Evolutionary conservation across 2,888 invertebrate genomes (phyloP), one percentile per base, ranked within the genome.

Genomic region (Leucophora obtusa): DNA sequence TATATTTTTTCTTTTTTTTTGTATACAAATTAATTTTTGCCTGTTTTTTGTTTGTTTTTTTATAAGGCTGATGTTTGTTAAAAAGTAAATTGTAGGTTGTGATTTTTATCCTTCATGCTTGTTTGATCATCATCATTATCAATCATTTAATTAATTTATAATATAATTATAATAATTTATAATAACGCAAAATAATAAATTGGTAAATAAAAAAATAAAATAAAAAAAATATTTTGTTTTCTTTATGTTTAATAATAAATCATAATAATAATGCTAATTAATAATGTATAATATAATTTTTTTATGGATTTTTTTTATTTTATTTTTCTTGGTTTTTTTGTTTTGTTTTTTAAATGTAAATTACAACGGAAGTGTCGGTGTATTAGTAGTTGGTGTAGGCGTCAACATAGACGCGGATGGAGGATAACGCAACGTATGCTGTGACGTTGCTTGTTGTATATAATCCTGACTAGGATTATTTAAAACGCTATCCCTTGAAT

Each of bases 401-500:
- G 91, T 91, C 90, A 91, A 79, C 87, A 90, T 87, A 82, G 91
- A 90, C 90, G 91, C 90, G 89, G 91, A 90, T 90, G 91, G 91
- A 90, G 91, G 90, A 90, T 90, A 91, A 86, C 91, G 90, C 89
- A 91, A 89, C 89, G 90, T 91, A 84, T 90, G 91, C 87, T 91
- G 91, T 87, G 90, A 91, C 89, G 90, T 89, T 88, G 90, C 90
- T 86, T 90, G 91, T 86, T 91, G 91, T 87, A 90, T 89, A 86
- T 87, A 93, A 91, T 89, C 92, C 91, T 90, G 93, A 91, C 90
- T 91, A 81, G 90, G 90, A 90, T 91, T 91, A 89, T 91, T 91
- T 87, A 91, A 87, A 87, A 91, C 90, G 89, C 90, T 91, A 90
- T 93, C 93, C 86, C 92, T 91, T 84, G 93, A 93, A 87, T 92